These are phyloP conservation scores for Tetropium fuscum DNA, from an alignment of 2,888 invertebrate genomes.

Conservation along the genomic window DNA sequence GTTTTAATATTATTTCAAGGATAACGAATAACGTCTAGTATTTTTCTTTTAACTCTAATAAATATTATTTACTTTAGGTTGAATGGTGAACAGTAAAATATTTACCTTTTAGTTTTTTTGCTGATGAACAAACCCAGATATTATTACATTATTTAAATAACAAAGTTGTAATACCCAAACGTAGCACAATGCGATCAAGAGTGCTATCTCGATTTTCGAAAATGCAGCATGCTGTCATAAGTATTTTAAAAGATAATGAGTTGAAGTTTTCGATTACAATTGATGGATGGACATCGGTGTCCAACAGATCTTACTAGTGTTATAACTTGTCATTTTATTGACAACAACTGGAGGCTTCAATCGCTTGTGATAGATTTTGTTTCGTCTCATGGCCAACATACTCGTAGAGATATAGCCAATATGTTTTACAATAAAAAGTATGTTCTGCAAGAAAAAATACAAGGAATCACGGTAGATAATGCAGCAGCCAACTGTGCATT, in stretches of 20 bases:
- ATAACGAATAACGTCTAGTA: too few relatives aligned
- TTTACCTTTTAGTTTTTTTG: neutral
- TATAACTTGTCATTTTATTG: slow-evolving; percentile 48
- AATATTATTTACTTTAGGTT: too few relatives aligned
- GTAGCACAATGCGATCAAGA: neutral
- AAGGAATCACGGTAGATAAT: neutral
- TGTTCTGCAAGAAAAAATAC: neutral
- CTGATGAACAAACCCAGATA: neutral
- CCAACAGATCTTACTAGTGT: slow-evolving; percentile 45
- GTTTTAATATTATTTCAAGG: too few relatives aligned
- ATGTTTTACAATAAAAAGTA: slow-evolving; percentile 28
- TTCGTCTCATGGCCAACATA: slow-evolving; percentile 45
- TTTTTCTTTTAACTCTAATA: too few relatives aligned
- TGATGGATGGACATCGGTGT: slow-evolving; percentile 49
- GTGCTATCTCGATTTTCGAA: neutral
- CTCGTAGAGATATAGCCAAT: slow-evolving; percentile 46
- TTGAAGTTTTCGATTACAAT: slow-evolving; percentile 41
- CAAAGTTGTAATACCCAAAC: neutral
- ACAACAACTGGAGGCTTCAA: slow-evolving; percentile 42
- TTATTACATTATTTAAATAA: neutral
- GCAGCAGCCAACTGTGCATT: neutral
- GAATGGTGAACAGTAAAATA: neutral
- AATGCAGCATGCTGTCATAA: neutral
- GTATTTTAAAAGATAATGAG: neutral
- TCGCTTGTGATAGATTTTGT: slow-evolving; percentile 48